A percentile compares a stretch with the other conserved stretches of the same genome.
These are phyloP conservation scores for Tethea ocularis DNA, from an alignment of 2,888 invertebrate genomes.

Conservation along the genomic window DNA sequence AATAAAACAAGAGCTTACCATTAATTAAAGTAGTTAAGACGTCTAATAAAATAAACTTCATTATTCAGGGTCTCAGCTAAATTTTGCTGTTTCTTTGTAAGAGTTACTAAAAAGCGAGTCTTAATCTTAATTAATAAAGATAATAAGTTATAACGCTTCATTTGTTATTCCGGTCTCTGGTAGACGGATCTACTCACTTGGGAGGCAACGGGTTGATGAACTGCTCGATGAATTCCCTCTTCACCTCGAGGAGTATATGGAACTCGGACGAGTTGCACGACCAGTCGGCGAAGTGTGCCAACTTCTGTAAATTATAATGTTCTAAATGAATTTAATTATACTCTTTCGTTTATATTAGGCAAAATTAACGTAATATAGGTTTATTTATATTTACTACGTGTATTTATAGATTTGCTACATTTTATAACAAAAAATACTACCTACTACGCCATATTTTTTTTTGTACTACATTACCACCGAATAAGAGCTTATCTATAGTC, in stretches of 20 bases:
- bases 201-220: constrained; percentile 84
- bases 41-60: background rate
- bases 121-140: constrained; percentile 37
- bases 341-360: constrained; percentile 38
- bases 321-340: constrained; percentile 56
- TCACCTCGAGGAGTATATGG: constrained; percentile 88
- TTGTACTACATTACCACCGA: background rate
- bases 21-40: background rate
- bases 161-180: constrained; percentile 17
- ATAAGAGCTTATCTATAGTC: background rate
- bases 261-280: constrained; percentile 89
- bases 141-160: constrained; percentile 27
- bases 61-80: background rate
- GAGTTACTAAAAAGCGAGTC: constrained; percentile 19
- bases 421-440: constrained; percentile 17
- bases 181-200: constrained; percentile 72
- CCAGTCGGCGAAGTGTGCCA: constrained; percentile 91
- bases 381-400: constrained; percentile 21
- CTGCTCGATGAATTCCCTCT: constrained; percentile 87
- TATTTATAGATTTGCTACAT: constrained; percentile 18
- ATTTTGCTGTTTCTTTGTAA: background rate
- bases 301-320: constrained; percentile 71
- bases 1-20: no score
- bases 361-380: constrained; percentile 33
- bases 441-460: constrained; percentile 10